Evolutionary conservation across 2,797 vertebrate genomes (phyloP).

Genomic region (Ispidina picta): DNA sequence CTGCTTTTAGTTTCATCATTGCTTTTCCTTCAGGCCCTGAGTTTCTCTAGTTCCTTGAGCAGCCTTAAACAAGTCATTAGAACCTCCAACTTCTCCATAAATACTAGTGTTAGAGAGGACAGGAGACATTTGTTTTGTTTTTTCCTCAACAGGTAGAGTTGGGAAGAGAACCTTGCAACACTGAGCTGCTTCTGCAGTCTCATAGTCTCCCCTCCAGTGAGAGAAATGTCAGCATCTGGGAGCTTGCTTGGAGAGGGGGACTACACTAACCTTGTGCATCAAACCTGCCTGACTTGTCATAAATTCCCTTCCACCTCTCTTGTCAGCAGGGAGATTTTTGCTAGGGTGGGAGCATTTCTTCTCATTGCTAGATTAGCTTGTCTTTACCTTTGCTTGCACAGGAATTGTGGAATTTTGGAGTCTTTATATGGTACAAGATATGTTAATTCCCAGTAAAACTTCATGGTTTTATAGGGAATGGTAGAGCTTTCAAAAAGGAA

Average conservation of each 20-base stretch:
- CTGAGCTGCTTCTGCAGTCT: neutral
- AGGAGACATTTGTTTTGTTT: neutral
- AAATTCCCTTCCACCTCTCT: neutral
- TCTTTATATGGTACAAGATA: neutral
- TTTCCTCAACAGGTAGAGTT: neutral
- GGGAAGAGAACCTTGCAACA: neutral
- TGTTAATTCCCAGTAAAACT: neutral
- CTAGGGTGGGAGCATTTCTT: neutral
- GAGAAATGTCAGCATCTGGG: neutral
- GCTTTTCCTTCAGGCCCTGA: neutral
- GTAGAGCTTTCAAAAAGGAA: neutral
- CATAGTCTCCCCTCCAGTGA: neutral
- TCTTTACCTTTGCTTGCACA: neutral
- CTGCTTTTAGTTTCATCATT: neutral
- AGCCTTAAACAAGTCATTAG: neutral
- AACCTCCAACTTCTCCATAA: neutral
- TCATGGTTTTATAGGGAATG: neutral
- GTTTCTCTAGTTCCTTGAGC: neutral
- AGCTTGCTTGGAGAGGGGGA: neutral
- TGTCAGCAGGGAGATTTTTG: neutral
- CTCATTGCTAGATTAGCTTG: neutral
- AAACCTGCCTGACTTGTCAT: neutral
- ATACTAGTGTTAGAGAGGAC: neutral
- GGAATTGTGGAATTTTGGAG: neutral
- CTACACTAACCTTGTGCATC: neutral